A percentile compares a stretch with the other conserved stretches of the same genome.
phyloP scores from a whole-genome alignment of 2,113 vertebrate genomes.

The Ardeotis arabs region DNA sequence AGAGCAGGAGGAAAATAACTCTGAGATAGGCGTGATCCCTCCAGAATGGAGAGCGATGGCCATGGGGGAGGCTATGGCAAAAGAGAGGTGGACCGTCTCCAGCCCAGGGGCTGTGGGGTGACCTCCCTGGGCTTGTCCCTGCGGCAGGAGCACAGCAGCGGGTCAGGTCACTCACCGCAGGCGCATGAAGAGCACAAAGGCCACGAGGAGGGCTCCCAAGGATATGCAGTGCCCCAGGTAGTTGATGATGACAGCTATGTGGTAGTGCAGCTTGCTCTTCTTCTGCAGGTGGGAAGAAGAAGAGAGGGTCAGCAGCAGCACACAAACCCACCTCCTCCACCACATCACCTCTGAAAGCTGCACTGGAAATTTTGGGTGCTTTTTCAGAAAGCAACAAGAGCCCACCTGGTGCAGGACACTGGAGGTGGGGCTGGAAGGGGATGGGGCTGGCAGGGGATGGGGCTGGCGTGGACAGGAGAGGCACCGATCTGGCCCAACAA shows the following conservation, averaged over 20 bases:
- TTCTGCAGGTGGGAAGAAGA: constrained; percentile 73
- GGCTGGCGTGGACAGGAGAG: not conserved
- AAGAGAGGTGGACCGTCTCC: not conserved
- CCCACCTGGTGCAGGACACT: not conserved
- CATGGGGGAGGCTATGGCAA: not conserved
- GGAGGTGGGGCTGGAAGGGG: not conserved
- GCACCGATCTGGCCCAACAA: not conserved
- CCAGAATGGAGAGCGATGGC: not conserved
- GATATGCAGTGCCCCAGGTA: constrained; percentile 95
- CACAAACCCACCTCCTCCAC: not conserved
- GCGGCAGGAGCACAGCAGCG: rapidly evolving
- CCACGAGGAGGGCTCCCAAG: constrained; percentile 86
- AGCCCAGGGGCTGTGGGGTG: not conserved
- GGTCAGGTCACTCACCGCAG: constrained; percentile 81
- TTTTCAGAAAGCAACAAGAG: not conserved
- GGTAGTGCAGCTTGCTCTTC: constrained; percentile 92
- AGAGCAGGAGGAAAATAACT: not conserved
- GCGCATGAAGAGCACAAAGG: constrained; percentile 91
- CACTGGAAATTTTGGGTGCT: too few species aligned
- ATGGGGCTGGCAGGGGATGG: too few species aligned
- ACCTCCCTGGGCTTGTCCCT: rapidly evolving
- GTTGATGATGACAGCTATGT: constrained; percentile 89
- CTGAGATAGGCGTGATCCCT: not conserved
- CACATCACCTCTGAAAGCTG: not conserved
- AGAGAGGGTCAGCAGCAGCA: not conserved